A percentile compares a stretch with the other conserved stretches of the same genome.
Conservation (phyloP, 37 sponge, comb jelly and placozoan species). For the Cladorhizidae sp. region DNA sequence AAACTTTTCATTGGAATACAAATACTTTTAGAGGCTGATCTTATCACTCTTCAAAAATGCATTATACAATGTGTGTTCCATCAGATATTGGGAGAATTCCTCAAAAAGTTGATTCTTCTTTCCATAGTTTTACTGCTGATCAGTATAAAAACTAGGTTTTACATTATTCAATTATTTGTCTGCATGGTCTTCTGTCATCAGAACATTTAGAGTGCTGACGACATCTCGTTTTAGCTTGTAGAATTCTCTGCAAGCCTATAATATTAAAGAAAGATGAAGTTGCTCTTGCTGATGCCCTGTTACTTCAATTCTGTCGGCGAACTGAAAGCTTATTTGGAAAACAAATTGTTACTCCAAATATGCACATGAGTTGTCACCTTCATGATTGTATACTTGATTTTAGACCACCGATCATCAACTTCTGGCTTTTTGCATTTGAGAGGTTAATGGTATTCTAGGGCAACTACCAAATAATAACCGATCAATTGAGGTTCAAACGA, state of each 20-base stretch:
- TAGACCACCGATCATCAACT: conserved; percentile 38
- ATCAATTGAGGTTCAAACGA: conserved; percentile 14
- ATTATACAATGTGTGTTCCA: conserved; percentile 36
- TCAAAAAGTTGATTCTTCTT: conserved; percentile 30
- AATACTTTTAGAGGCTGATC: neutral
- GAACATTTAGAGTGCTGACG: conserved; percentile 55
- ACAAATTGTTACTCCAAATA: conserved; percentile 43
- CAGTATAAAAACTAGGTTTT: conserved; percentile 62
- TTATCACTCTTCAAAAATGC: neutral
- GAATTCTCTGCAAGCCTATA: conserved; percentile 27
- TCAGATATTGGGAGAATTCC: conserved; percentile 58
- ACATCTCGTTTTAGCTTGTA: conserved; percentile 56
- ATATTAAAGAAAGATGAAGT: conserved; percentile 14
- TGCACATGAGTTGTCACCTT: conserved; percentile 46
- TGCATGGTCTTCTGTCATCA: conserved; percentile 26
- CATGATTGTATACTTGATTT: conserved; percentile 16
- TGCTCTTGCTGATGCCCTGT: conserved; percentile 33
- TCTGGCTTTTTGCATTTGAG: conserved; percentile 55
- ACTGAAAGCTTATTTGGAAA: conserved; percentile 24
- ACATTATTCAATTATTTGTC: conserved; percentile 30
- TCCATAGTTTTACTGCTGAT: conserved; percentile 51
- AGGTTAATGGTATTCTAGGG: conserved; percentile 46
- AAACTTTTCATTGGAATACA: conserved; percentile 4
- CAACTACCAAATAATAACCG: conserved; percentile 26
- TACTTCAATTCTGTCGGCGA: conserved; percentile 44